These are phyloP conservation scores for Phrixothrix hirtus DNA, from an alignment of 2,888 invertebrate genomes.

Conservation along the genomic window DNA sequence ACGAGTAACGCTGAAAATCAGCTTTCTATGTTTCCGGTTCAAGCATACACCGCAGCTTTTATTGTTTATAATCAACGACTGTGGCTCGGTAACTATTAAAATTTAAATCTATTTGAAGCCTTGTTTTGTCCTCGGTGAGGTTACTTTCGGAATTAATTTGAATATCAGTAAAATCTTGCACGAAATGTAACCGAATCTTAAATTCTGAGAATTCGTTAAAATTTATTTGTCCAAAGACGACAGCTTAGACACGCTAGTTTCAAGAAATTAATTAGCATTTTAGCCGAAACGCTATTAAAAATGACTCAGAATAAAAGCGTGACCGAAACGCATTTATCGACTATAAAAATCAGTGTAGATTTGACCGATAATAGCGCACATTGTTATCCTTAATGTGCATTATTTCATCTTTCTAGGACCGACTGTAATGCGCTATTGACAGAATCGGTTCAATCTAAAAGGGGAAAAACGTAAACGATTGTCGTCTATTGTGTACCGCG, in stretches of 20 bases:
- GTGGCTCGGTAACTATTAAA: constrained; percentile 2
- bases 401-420: not conserved
- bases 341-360: no score
- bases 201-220: no score
- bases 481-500: constrained; percentile 2
- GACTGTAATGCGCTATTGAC: not conserved
- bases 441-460: constrained; percentile 1
- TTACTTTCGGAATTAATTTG: not conserved
- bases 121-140: not conserved
- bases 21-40: constrained; percentile 16
- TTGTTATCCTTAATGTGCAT: constrained; percentile 8
- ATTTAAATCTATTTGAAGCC: no score
- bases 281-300: no score
- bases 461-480: constrained; percentile 1
- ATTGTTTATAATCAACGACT: constrained; percentile 17
- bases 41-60: no score
- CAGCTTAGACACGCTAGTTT: not conserved
- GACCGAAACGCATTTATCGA: no score
- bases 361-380: constrained; percentile 6
- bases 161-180: not conserved
- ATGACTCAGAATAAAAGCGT: not conserved
- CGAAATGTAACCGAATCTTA: not conserved
- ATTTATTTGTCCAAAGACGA: no score
- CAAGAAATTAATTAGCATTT: not conserved
- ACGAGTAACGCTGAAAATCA: constrained; percentile 3